Base-by-base conservation (phyloP, 2,797 vertebrate species). In the Chelidonichthys spinosus region DNA sequence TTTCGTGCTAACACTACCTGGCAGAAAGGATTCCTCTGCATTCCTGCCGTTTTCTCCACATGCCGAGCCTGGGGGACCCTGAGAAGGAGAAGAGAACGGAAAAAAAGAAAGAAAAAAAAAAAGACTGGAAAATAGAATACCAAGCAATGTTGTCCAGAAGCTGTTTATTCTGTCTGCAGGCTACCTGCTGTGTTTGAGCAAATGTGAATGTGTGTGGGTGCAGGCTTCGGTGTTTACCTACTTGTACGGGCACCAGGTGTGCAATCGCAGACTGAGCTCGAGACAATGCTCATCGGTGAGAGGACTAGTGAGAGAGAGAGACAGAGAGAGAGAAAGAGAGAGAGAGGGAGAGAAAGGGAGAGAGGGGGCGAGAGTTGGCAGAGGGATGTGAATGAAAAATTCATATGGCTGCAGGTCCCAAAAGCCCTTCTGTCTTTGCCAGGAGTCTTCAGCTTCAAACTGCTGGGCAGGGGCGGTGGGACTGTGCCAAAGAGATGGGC, bases 371-470 rank as follows among this genome's bases (percentile, higher is more conserved):
- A 85, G 86, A 72, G 77, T 32, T 83, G 83, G 86, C 67, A n/a
- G 78, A 88, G 79, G 72, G 54, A 84, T 88, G 84, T 86, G 87
- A 90, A 94, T 94, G 93, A 94, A 94, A 93, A 91, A 93, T 94
- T 93, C 87, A 94, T 93, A 86, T 11, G 78, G 67, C 84, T 90
- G 82, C 80, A 84, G 79, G 82, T 93, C 93, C 92, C 91, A 89
- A 86, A 94, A 92, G 90, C 87, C 85, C 87, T 87, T 90, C 87
- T 89, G 88, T 90, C 87, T 94, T 92, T 91, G 87, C 87, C 87
- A 90, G 72, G 84, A 92, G 86, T 88, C 87, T 78, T 91, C 85
- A 53, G 83, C 90, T 87, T 91, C 89, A 91, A 92, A 89, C 87
- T 82, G 79, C 82, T 78, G 87, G 86, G 89, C 89, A 91, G 82